Base-by-base conservation (phyloP, 2,888 invertebrate species). In the Epistrophe eligans region DNA sequence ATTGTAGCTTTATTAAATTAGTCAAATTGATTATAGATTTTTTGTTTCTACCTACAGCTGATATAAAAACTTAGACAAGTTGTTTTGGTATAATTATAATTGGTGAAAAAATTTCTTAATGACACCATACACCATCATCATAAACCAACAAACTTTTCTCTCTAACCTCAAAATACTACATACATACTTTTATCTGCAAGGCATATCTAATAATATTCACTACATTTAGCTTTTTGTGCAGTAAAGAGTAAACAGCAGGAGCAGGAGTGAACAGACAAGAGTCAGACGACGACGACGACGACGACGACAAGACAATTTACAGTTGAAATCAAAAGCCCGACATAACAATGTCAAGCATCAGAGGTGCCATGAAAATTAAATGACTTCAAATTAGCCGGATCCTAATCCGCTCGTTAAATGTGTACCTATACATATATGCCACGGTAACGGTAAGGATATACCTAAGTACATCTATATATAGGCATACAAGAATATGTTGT, bases 341-440 rank as follows among this genome's bases (percentile, higher is more conserved):
- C 77, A 71, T 60, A 66, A 81, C 84, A 84, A 84, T 84, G 81
- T 84, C 84, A 77, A 77, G 81, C 81, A 77, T 81, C 80, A 81
- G 67, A 84, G 84, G 84, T 84, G 77, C 81, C 72, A 84, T 84
- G 77, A 84, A 84, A 84, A 84, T 81, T 84, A 84, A 84, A 81
- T 81, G 84, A 77, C 84, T 77, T 81, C 60, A 84, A 84, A 84
- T 84, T 84, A 84, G 84, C 81, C 43, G 50, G 84, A 81, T 84
- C 55, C 84, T 84, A 84, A 84, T 84, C 84, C 84, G 77, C 77
- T 80, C 72, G 84, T 81, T 84, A 84, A 84, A 84, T 81, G 60
- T 84, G 67, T 77, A 77, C 67, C 5, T 3, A 13, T 5, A 57
- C 35, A 24, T 32, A 32, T 35, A 15, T n/a, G 52, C 28, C 1